Evolutionary conservation across 2,888 invertebrate species (phyloP).

Genomic region (Spisula solida): DNA sequence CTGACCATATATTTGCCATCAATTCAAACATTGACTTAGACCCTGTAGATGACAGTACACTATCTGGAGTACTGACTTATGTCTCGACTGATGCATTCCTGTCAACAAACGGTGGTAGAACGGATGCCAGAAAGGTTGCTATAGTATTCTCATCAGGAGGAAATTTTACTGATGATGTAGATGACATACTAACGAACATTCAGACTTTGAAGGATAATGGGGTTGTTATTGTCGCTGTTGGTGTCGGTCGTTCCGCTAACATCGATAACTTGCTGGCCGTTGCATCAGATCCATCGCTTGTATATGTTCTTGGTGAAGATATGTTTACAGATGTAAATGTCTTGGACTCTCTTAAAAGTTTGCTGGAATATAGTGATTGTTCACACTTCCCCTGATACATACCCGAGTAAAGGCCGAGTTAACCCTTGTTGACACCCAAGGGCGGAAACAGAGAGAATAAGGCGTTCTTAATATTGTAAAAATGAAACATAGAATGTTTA

Average conservation of each 20-base stretch:
- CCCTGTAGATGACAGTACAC: not conserved
- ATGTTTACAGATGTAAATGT: not conserved
- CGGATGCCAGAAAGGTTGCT: conserved; percentile 13
- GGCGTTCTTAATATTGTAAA: too few species aligned
- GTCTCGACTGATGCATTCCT: not conserved
- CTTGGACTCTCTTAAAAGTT: not conserved
- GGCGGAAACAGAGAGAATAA: too few species aligned
- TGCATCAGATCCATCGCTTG: conserved; percentile 10
- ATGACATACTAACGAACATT: not conserved
- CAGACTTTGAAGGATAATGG: conserved; percentile 6
- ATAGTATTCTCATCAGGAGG: conserved; percentile 4
- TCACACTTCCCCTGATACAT: not conserved
- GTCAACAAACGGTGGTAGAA: not conserved
- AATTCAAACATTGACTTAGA: not conserved
- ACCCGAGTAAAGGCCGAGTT: too few species aligned
- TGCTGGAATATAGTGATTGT: conserved; percentile 24
- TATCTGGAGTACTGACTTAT: not conserved
- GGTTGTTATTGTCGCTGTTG: conserved; percentile 4
- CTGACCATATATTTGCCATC: not conserved
- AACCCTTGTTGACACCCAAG: too few species aligned
- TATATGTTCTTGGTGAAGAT: conserved; percentile 29
- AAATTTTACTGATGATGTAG: conserved; percentile 18
- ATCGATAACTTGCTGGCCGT: not conserved
- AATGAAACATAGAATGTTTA: too few species aligned
- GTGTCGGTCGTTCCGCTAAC: not conserved